Percentiles rank a stretch among this genome's conserved stretches.
Evolutionary conservation across 2,113 vertebrate genomes (phyloP).

Genomic region (Corythornis cristatus): DNA sequence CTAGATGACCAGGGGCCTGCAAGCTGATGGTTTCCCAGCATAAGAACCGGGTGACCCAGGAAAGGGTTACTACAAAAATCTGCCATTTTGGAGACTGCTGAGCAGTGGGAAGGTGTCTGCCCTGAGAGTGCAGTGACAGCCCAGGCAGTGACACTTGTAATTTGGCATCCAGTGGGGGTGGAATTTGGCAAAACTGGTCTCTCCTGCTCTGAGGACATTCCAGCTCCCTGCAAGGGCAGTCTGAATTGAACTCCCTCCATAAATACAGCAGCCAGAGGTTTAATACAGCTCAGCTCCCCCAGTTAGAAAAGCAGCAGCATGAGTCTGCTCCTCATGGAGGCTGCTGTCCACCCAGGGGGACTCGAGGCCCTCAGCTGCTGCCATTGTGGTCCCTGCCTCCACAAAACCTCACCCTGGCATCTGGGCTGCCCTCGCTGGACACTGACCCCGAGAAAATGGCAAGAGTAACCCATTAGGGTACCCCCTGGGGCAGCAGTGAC

Average conservation of each 20-base stretch:
- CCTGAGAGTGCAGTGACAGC: background rate
- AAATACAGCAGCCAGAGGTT: background rate
- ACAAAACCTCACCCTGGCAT: background rate
- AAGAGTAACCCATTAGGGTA: background rate
- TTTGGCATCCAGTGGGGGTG: background rate
- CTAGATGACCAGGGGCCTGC: rapidly evolving
- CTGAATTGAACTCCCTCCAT: background rate
- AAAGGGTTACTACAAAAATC: background rate
- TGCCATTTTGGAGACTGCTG: background rate
- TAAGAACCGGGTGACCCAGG: background rate
- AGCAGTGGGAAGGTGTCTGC: background rate
- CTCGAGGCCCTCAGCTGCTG: rapidly evolving
- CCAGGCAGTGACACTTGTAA: background rate
- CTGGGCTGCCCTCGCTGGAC: background rate
- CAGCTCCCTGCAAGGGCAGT: background rate
- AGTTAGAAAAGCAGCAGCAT: background rate
- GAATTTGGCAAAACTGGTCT: conserved; percentile 64
- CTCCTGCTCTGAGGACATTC: conserved; percentile 42
- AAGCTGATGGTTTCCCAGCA: background rate
- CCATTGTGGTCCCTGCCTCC: background rate
- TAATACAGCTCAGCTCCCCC: background rate
- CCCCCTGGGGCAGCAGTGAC: rapidly evolving
- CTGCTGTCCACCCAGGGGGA: rapidly evolving
- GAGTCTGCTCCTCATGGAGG: background rate
- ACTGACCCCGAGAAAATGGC: rapidly evolving